Base-by-base conservation (phyloP, 1,140 invertebrate genomes). In the Colletes latitarsis region DNA sequence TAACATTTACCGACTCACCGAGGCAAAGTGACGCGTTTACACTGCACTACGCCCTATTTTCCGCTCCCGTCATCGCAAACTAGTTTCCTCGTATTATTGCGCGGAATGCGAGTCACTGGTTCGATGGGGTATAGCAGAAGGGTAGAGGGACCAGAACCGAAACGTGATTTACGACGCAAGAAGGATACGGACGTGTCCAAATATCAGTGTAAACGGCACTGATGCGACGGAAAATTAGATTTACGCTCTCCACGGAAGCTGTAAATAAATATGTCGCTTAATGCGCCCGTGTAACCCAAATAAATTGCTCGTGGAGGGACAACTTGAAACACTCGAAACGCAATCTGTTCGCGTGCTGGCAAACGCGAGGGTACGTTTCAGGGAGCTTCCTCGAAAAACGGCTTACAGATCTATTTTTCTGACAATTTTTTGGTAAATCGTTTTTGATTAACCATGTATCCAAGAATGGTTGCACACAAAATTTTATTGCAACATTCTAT, bases 171-270 rank as follows among this genome's bases (percentile, higher is more conserved):
- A 85, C 77, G 69, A 62, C 39, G 55, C 53, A 71, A 63, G 66
- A 66, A 68, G 67, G 74, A 83, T 76, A 81, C 71, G 46, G 55
- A 41, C 82, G 62, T 70, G 66, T 72, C 81, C 81, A 83, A 85
- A 86, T 86, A 86, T 85, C 81, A 68, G 67, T 83, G 83, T 88
- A 90, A 89, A 90, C 89, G 82, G 81, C 79, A 82, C 81, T 85
- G 77, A 85, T 87, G 86, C 88, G 85, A 87, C 84, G 87, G 87
- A 84, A 87, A 90, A 87, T 77, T 82, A 72, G 82, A 90, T 90
- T 90, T 90, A 90, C 86, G 83, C 82, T 85, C 77, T 77, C 79
- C 77, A 53, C 80, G 88, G 85, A 89, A 89, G 77, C 75, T 84
- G 87, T 83, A 88, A 90, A 90, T 89, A 90, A 89, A 89, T 85